phyloP scores from a whole-genome alignment of 2,113 vertebrate genomes.

The Arvicanthis niloticus region DNA sequence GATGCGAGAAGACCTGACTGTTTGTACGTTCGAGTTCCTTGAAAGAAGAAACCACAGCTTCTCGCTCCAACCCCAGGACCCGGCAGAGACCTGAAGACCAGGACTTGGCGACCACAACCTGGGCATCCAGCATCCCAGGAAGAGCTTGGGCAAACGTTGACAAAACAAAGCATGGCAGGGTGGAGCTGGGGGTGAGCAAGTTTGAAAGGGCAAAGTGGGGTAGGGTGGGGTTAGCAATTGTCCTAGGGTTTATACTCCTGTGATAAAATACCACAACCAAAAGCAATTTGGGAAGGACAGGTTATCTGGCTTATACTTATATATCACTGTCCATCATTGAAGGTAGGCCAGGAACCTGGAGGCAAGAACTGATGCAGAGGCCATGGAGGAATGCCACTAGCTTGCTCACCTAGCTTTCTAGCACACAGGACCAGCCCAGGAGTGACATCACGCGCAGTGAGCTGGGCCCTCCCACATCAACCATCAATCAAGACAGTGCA shows the following conservation, averaged over 20 bases:
- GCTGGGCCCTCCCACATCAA: neutral
- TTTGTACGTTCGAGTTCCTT: conserved; percentile 25
- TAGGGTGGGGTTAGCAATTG: neutral
- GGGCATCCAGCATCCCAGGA: neutral
- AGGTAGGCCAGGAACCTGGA: neutral
- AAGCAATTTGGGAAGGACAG: neutral
- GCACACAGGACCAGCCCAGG: neutral
- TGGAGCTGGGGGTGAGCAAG: neutral
- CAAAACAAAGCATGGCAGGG: neutral
- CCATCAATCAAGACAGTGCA: neutral
- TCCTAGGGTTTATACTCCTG: neutral
- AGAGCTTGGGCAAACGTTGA: neutral
- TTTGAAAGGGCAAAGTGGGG: neutral
- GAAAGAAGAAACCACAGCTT: neutral
- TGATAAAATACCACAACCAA: neutral
- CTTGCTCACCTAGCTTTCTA: neutral
- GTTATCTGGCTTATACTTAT: neutral
- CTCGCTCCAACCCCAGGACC: neutral
- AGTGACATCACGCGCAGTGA: neutral
- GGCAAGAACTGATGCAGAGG: neutral
- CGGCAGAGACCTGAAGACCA: too few relatives aligned
- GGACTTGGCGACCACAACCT: neutral
- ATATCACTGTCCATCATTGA: too few relatives aligned
- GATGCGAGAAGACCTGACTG: neutral
- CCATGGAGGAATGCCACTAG: neutral